Evolutionary conservation across 2,113 vertebrate species (phyloP), one percentile per base, ranked within the genome.

Genomic region (Candoia aspera): DNA sequence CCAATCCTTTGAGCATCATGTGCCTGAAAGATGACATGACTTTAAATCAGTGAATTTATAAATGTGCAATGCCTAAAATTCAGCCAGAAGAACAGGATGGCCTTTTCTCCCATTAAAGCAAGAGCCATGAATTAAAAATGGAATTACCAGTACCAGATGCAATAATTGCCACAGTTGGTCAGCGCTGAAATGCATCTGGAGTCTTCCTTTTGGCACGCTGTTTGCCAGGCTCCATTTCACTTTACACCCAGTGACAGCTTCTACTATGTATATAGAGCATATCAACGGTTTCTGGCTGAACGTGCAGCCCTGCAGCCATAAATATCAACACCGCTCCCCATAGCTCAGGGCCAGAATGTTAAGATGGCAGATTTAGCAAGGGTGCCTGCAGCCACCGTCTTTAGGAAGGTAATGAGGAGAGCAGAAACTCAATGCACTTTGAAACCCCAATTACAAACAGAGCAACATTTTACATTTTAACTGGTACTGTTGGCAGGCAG

Each of bases 331-430:
- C 64, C 46, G 15, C 91, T 21, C 93, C 83, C n/a, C 46, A n/a
- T 24, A 89, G 95, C 94, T 91, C 6, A n/a, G 94, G 93, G 68
- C 92, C 49, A 94, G 94, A 94, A 87, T 88, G 91, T 88, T 68
- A 59, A 55, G n/a, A 9, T 10, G 12, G 29, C 29, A 62, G 9
- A 4, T 55, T 91, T 86, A 23, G 46, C 85, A 62, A 23, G 58
- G 60, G 4, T 91, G 79, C 68, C 26, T 53, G 46, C n/a, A 94
- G 83, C 92, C 68, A 84, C 62, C 0, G 0, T 91, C 91, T 93
- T 17, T 60, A 84, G 15, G 53, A 86, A 23, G 33, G 12, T 0
- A 54, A 64, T 9, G 59, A 55, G 21, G 84, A 86, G 86, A 86
- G 59, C 46, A 68, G 29, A 53, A 79, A 64, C 3, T 0, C 3